Evolutionary conservation across 30 jellyfish, hydroid and myxozoan genomes (phyloP).

Genomic region (Hydractinia symbiolongicarpus): DNA sequence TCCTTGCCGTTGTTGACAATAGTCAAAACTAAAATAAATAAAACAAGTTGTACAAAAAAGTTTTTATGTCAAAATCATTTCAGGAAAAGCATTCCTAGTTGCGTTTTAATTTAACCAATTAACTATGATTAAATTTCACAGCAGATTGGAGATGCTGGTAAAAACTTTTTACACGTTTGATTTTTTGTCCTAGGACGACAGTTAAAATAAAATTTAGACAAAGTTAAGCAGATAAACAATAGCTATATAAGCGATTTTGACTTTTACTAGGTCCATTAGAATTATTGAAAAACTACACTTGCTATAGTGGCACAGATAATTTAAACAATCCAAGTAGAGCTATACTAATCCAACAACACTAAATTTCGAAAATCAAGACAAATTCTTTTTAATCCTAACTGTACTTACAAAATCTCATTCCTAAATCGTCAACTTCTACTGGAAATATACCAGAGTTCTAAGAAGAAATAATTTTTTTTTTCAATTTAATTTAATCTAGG

Average conservation of each 20-base stretch:
- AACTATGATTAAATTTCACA: no score
- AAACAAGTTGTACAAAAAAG: neutral
- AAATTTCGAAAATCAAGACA: neutral
- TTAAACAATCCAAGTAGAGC: no score
- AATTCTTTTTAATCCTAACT: neutral
- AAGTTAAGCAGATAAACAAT: no score
- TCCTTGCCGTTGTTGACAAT: constrained; percentile 6
- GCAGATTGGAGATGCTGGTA: no score
- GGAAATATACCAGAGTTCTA: constrained; percentile 26
- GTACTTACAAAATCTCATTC: constrained; percentile 35
- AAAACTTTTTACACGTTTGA: no score
- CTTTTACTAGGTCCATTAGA: no score
- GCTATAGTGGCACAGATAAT: no score
- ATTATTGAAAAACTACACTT: no score
- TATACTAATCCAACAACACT: neutral
- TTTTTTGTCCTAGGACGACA: no score
- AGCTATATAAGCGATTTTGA: no score
- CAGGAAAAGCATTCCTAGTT: neutral
- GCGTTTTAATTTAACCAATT: no score
- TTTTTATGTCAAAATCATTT: neutral
- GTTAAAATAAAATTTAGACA: no score
- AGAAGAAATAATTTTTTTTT: neutral
- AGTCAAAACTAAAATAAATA: constrained; percentile 12
- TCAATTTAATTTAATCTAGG: neutral
- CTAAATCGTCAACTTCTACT: constrained; percentile 27